Evolutionary conservation across 2,888 invertebrate genomes (phyloP), one percentile per base, ranked within the genome.

Genomic region (Eudemis profundana): DNA sequence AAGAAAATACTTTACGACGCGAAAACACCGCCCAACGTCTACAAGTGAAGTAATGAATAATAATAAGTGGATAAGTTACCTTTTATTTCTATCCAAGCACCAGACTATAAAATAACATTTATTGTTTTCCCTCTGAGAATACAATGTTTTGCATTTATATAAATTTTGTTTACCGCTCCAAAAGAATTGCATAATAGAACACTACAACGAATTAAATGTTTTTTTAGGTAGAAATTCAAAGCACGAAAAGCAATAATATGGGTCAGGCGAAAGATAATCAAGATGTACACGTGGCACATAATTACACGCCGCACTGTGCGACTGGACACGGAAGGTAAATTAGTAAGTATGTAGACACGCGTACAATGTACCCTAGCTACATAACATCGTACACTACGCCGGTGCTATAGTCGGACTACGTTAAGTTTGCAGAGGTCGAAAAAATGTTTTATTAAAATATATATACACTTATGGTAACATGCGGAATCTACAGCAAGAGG

Each of bases 231-330:
- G 10, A 56, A 44, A 3, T 14, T 40, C 7, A 23, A 27, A n/a
- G 17, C 19, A 61, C 29, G 49, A 40, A 54, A 54, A 56, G 4
- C 40, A 49, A 56, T 63, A 56, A 56, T 63, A 46, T 33, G 23
- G 49, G 40, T 49, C 40, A 33, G 21, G 23, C 10, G 29, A 33
- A 56, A 56, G 40, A 56, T 63, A 54, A 63, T 63, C 47, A 63
- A 49, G 40, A 56, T 40, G 38, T 47, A 61, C 27, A 60, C 59
- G 59, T 59, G 47, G 23, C 47, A 10, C 57, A 49, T 38, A 38
- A 60, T 49, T 49, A 49, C 47, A 49, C 49, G 56, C 17, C 1
- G 27, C 23, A 27, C 27, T 49, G 12, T 27, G 38, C 47, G 38
- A 49, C 59, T 12, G 27, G 46, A 17, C 23, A 14, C 47, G 19